phyloP scores from a whole-genome alignment of 2,113 vertebrate species.

The Sylvilagus bachmani region DNA sequence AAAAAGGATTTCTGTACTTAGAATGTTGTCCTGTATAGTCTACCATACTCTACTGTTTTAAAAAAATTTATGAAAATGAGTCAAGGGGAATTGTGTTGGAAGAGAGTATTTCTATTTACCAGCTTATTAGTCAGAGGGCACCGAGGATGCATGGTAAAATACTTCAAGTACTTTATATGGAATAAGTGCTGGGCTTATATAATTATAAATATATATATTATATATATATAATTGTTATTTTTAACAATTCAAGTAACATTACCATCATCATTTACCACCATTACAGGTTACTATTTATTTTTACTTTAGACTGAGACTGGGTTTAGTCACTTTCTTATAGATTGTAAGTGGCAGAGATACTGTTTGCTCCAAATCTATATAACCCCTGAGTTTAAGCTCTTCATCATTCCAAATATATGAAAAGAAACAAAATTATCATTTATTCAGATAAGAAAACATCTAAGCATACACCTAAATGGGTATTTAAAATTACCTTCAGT shows the following conservation, averaged over 20 bases:
- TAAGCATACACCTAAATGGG: neutral
- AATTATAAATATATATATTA: too few species aligned
- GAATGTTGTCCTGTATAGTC: neutral
- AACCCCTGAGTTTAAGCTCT: neutral
- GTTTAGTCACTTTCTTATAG: neutral
- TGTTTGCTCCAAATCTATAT: neutral
- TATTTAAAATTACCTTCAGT: neutral
- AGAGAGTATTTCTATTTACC: neutral
- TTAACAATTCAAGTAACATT: neutral
- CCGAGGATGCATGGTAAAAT: neutral
- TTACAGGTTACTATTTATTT: neutral
- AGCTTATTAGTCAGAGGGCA: neutral
- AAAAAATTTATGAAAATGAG: slow-evolving; percentile 35
- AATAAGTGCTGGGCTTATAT: neutral
- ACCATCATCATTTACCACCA: slow-evolving; percentile 8
- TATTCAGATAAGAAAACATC: neutral
- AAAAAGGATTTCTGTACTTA: slow-evolving; percentile 33
- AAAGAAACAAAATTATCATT: neutral
- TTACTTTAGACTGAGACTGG: slow-evolving; percentile 6
- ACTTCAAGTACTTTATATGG: neutral
- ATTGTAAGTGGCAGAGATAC: neutral
- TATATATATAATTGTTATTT: too few species aligned
- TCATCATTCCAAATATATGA: slow-evolving; percentile 4
- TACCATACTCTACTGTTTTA: slow-evolving; percentile 26
- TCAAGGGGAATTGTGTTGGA: neutral